Evolutionary conservation across 2,797 vertebrate species (phyloP), one percentile per base, ranked within the genome.

Genomic region (Periophthalmus magnuspinnatus): DNA sequence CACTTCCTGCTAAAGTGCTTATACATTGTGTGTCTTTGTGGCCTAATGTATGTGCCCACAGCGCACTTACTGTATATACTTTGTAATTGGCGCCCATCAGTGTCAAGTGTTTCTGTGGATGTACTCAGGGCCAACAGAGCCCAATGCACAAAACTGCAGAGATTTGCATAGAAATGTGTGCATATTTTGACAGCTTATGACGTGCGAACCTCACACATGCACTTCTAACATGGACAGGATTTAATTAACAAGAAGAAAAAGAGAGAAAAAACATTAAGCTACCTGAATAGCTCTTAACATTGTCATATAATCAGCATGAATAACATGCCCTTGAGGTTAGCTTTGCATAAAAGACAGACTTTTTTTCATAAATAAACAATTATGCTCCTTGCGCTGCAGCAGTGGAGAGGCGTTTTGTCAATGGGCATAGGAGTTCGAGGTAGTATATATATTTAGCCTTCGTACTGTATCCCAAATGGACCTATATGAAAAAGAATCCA

Each of bases 11-110:
- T 80, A 82, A 89, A 86, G 83, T 88, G 81, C 78, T 45, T 14
- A 74, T 81, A 76, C 71, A 33, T 82, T 89, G 58, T 13, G 75
- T 85, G 88, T 87, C 84, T 82, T 71, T 84, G 80, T 10, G 3
- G 69, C 77, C 87, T 89, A 81, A 89, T 89, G 82, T 88, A 83
- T 78, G 83, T 67, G 72, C 34, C 24, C 73, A 60, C 79, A 80
- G 82, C 57, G 74, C 78, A 71, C 72, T 77, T 55, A 55, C 21
- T 55, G 52, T 74, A 82, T 82, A 72, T 77, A 78, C 76, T 76
- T 84, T 80, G 83, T 87, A 88, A 90, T 88, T 89, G 88, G 75
- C 79, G 75, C 74, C 78, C 77, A 80, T 88, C 86, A 79, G 76
- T 86, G 87, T 90, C 88, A 88, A 87, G 74, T 77, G 80, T 82